Percentiles rank a stretch among this genome's conserved stretches.
These are phyloP conservation scores for Caenorhabditis tropicalis DNA, from an alignment of 1,140 invertebrate species.

Conservation along the genomic window DNA sequence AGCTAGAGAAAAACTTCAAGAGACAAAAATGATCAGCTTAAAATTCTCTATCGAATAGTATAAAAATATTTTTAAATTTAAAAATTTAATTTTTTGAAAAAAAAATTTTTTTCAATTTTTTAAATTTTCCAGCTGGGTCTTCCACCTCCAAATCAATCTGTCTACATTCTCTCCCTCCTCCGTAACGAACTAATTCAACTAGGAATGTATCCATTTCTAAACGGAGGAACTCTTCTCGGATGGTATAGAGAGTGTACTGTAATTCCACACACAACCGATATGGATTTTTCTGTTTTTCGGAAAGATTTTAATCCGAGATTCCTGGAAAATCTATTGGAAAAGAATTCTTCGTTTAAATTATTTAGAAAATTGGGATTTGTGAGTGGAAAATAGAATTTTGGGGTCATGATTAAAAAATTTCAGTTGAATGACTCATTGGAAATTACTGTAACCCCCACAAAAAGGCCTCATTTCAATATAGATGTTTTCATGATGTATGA, in stretches of 20 bases:
- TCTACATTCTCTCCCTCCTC: neutral
- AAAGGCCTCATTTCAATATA: neutral
- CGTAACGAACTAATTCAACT: neutral
- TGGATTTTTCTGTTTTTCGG: slow-evolving; percentile 12
- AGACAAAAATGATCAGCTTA: too few species aligned
- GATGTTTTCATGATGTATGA: slow-evolving; percentile 39
- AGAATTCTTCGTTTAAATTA: neutral
- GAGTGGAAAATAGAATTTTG: neutral
- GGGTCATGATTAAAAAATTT: neutral
- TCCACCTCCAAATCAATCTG: too few species aligned
- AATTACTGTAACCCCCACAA: neutral
- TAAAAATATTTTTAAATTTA: too few species aligned
- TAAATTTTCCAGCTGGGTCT: too few species aligned
- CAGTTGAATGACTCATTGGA: slow-evolving; percentile 7
- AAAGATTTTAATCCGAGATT: slow-evolving; percentile 11
- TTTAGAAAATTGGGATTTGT: neutral
- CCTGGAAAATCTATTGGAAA: neutral
- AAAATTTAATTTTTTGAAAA: too few species aligned
- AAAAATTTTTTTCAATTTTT: too few species aligned
- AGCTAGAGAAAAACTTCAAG: too few species aligned
- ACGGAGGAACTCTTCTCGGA: slow-evolving; percentile 18
- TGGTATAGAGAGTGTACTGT: slow-evolving; percentile 39
- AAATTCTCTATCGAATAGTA: too few species aligned
- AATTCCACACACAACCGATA: slow-evolving; percentile 6
- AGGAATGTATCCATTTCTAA: slow-evolving; percentile 30